Base-by-base conservation (phyloP, 2,797 vertebrate species). In the Iguana delicatissima region DNA sequence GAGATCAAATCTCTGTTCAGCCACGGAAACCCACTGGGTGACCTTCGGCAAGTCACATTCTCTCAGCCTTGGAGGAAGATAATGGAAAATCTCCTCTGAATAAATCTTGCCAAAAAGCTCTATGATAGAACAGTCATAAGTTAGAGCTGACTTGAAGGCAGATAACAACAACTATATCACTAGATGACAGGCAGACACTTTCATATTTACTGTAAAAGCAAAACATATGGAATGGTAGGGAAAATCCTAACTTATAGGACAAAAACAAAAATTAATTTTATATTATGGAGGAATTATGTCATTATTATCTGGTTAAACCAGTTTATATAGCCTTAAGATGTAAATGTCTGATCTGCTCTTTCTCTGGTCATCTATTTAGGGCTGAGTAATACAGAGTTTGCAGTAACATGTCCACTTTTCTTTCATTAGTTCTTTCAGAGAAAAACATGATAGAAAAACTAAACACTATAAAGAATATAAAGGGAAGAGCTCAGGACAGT, bases 401-500 rank as follows among this genome's bases (percentile, higher is more conserved):
- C 35, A 73, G 67, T 57, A 59, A 73, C 35, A 69, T 10, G 16
- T 24, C 20, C 46, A 80, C 46, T 81, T 72, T 35, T 69, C 3
- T 79, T 87, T 86, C 52, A 73, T 81, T 26, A 42, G 64, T 42
- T 57, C 50, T 82, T 88, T 73, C 16, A 42, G 52, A 82, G 50
- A 55, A 82, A 52, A 59, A 22, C 2, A 72, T 88, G 64, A 81
- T 38, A 26, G 69, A 88, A 72, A 67, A 57, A 26, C 14, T 42
- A 82, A 2, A 82, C 29, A 72, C 26, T 80, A 88, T 35, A 57
- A 73, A 42, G 4, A 35, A 73, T 42, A 42, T 55, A 82, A 1
- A 55, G 14, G 79, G 24, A 35, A 57, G 32, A 69, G 38, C 82
- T 32, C 52, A 82, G 90, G 76, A 95, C 88, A 91, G 90, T 50